Conservation (phyloP, 2,797 vertebrate species). For the Hylomyscus alleni region DNA sequence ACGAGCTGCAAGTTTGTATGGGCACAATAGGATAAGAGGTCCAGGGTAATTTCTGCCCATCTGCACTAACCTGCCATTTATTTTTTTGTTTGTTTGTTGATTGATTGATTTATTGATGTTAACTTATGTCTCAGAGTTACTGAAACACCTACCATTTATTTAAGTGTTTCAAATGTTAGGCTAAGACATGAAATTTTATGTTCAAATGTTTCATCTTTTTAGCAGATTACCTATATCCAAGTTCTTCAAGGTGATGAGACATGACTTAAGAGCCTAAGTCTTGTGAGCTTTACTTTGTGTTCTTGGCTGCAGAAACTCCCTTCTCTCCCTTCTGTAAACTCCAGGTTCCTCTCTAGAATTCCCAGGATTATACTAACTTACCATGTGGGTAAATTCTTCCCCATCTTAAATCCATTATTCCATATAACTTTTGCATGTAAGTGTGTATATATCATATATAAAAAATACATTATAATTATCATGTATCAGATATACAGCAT, state of each 20-base stretch:
- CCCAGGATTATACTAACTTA: neutral
- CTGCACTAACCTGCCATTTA: no score
- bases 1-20: neutral
- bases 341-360: neutral
- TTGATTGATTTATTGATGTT: no score
- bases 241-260: neutral
- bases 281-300: neutral
- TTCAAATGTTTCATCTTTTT: neutral
- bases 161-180: neutral
- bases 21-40: neutral
- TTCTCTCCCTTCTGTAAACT: neutral
- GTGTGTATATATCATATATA: neutral
- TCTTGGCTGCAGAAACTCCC: neutral
- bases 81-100: no score
- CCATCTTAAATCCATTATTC: neutral
- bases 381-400: neutral
- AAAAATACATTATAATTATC: neutral
- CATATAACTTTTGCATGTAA: neutral
- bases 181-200: neutral
- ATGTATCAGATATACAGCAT: neutral
- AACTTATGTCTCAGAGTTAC: neutral
- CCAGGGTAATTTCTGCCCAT: neutral
- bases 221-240: neutral
- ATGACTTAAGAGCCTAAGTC: neutral
- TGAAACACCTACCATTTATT: neutral